A percentile compares a stretch with the other conserved stretches of the same genome.
phyloP scores from a whole-genome alignment of 2,797 vertebrate genomes.

The Sparidentex hasta region DNA sequence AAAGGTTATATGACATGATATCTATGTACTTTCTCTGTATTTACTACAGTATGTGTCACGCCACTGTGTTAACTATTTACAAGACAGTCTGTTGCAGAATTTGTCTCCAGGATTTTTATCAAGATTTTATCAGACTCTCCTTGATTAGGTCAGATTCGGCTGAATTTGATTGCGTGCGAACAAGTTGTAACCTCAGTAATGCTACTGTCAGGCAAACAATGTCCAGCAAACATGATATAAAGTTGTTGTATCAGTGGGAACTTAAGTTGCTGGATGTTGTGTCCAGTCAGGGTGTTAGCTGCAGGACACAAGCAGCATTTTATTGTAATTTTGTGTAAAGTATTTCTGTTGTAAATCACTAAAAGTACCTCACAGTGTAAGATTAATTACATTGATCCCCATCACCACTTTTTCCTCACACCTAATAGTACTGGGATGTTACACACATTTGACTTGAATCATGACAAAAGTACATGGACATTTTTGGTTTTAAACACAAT shows the following conservation, averaged over 20 bases:
- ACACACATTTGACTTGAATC: neutral
- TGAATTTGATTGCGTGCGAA: no score
- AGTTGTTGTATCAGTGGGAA: neutral
- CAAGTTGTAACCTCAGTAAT: neutral
- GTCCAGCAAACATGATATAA: no score
- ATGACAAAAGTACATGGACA: neutral
- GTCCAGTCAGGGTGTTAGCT: neutral
- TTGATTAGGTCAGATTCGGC: neutral
- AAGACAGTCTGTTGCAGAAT: neutral
- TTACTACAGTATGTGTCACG: no score
- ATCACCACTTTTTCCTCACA: neutral
- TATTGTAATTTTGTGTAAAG: neutral
- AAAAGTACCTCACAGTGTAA: neutral
- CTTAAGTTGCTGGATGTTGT: neutral
- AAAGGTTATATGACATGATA: neutral
- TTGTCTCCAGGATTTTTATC: neutral
- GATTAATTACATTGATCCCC: neutral
- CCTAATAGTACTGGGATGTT: neutral
- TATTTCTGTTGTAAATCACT: neutral
- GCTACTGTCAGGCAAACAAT: no score
- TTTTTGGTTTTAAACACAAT: neutral
- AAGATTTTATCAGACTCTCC: neutral
- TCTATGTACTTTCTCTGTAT: fast-evolving
- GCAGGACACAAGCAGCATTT: neutral
- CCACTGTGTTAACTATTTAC: neutral